phyloP scores from a whole-genome alignment of 2,888 invertebrate species.

The Helicoverpa assulta region DNA sequence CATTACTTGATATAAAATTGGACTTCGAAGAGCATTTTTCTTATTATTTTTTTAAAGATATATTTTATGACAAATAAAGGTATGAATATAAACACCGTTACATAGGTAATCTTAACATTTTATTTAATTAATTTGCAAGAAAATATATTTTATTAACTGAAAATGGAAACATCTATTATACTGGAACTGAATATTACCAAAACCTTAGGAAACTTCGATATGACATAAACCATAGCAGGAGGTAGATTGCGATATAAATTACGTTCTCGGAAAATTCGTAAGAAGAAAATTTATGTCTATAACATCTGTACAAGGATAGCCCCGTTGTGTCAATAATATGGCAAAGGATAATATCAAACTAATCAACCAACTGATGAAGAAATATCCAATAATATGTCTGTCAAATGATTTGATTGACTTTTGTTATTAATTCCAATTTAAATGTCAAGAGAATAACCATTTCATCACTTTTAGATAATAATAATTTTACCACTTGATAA shows the following conservation, averaged over 20 bases:
- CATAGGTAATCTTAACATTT: too few species aligned
- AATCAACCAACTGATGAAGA: neutral
- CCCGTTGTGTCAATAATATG: neutral
- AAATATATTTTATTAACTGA: too few species aligned
- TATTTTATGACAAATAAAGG: too few species aligned
- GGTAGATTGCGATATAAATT: neutral
- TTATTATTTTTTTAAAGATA: neutral
- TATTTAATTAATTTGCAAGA: too few species aligned
- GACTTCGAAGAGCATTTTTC: conserved; percentile 12
- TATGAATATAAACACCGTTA: too few species aligned
- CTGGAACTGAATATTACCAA: neutral
- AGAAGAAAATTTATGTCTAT: neutral
- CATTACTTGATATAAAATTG: conserved; percentile 32
- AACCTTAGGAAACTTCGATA: neutral
- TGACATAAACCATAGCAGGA: neutral
- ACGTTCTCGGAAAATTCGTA: neutral
- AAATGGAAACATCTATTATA: too few species aligned
- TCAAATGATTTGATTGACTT: conserved; percentile 12
- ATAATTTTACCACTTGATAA: too few species aligned
- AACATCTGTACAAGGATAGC: neutral
- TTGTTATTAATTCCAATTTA: conserved; percentile 6
- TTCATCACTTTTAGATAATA: too few species aligned
- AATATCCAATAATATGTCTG: conserved; percentile 12
- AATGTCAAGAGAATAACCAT: too few species aligned
- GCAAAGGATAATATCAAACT: conserved; percentile 9